Conservation (phyloP, 2,888 invertebrate genomes). For the Heliconius sara region DNA sequence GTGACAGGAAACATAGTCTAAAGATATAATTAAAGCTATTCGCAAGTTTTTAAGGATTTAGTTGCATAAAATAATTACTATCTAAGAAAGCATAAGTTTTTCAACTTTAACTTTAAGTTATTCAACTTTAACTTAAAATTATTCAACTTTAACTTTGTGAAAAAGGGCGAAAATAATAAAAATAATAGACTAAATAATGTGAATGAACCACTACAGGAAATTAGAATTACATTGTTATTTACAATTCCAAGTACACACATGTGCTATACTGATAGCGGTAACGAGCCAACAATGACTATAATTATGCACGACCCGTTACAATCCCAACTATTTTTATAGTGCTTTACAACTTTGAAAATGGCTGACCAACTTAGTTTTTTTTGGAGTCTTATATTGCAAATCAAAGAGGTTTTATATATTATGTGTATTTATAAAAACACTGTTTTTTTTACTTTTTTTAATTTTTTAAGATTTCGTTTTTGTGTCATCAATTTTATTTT, state of each 20-base stretch:
- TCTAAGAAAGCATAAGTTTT: background rate
- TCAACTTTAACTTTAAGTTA: no score
- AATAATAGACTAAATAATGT: conserved; percentile 27
- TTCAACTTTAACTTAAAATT: no score
- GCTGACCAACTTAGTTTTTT: background rate
- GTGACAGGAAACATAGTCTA: background rate
- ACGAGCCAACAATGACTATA: conserved; percentile 38
- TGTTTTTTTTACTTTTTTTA: background rate
- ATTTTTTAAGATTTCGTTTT: background rate
- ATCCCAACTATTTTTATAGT: conserved; percentile 26
- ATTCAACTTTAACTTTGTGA: no score
- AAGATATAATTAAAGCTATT: background rate
- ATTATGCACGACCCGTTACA: conserved; percentile 30
- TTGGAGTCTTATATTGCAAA: background rate
- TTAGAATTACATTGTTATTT: conserved; percentile 42
- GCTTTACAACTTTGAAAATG: background rate
- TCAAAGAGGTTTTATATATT: background rate
- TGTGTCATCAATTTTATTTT: background rate
- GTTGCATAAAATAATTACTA: background rate
- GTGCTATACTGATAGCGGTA: conserved; percentile 34
- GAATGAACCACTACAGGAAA: conserved; percentile 43
- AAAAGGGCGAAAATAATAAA: background rate
- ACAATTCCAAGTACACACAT: conserved; percentile 32
- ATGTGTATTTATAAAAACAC: background rate
- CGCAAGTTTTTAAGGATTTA: background rate